A percentile compares a stretch with the other conserved stretches of the same genome.
These are phyloP conservation scores for Sisor rabdophorus DNA, from an alignment of 2,113 vertebrate species.

Conservation along the genomic window DNA sequence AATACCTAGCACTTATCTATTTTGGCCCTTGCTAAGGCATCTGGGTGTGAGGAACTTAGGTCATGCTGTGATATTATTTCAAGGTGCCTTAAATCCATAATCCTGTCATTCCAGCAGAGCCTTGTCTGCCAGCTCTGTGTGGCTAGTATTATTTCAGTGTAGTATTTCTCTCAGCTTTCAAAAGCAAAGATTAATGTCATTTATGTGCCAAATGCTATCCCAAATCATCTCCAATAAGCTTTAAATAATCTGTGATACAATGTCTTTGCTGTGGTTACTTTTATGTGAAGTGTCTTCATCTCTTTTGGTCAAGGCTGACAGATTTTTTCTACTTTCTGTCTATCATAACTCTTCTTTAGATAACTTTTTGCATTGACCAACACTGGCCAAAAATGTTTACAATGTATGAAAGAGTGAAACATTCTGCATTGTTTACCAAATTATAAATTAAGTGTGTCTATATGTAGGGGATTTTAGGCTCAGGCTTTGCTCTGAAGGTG, in stretches of 20 bases:
- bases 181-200: constrained; percentile 34
- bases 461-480: constrained; percentile 91
- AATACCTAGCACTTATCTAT: constrained; percentile 14
- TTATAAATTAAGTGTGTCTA: constrained; percentile 40
- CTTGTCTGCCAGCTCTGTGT: constrained; percentile 32
- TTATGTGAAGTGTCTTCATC: constrained; percentile 24
- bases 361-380: not conserved
- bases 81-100: constrained; percentile 38
- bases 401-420: constrained; percentile 1
- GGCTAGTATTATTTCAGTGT: constrained; percentile 34
- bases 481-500: constrained; percentile 96
- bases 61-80: constrained; percentile 30
- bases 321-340: constrained; percentile 3
- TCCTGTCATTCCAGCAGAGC: constrained; percentile 20
- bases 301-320: constrained; percentile 18
- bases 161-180: constrained; percentile 36
- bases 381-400: not conserved
- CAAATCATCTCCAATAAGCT: constrained; percentile 26
- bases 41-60: constrained; percentile 31
- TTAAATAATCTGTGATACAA: constrained; percentile 18
- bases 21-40: constrained; percentile 35
- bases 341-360: not conserved
- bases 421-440: not conserved
- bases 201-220: constrained; percentile 28
- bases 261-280: constrained; percentile 16